These are phyloP conservation scores for Dicranocentrus wangi DNA, from an alignment of 2,888 invertebrate species.

Conservation along the genomic window DNA sequence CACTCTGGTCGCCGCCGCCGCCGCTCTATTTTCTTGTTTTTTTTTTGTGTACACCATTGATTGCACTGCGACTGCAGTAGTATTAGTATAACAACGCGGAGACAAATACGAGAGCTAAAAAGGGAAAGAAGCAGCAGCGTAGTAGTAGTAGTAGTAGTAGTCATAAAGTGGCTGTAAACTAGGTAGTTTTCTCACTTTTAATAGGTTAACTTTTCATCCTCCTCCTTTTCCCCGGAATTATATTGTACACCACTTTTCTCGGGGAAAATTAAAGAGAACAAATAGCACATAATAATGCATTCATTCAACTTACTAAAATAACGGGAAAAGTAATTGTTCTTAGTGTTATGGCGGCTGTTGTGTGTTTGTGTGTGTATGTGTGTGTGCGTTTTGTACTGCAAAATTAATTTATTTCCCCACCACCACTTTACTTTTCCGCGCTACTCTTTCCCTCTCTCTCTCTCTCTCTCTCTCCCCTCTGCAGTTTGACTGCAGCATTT, in stretches of 20 bases:
- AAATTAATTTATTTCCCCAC: conserved; percentile 1
- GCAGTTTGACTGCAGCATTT: neutral
- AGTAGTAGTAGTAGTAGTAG: neutral
- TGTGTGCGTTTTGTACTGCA: neutral
- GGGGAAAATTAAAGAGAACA: neutral
- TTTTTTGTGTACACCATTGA: too few species aligned
- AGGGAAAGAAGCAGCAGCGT: too few species aligned
- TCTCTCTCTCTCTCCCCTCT: neutral
- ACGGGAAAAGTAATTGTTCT: neutral
- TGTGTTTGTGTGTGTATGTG: neutral
- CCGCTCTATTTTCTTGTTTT: too few species aligned
- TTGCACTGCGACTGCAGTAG: too few species aligned
- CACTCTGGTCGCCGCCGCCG: too few species aligned
- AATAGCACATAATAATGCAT: neutral
- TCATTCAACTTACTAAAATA: neutral
- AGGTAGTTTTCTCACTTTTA: conserved; percentile 7
- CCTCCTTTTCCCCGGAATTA: neutral
- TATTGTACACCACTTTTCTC: neutral
- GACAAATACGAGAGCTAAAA: too few species aligned
- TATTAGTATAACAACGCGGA: too few species aligned
- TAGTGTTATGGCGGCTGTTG: too few species aligned
- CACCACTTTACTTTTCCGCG: too few species aligned
- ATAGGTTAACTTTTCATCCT: conserved; percentile 43
- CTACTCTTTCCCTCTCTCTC: neutral
- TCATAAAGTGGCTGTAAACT: conserved; percentile 24